Conservation (phyloP, 2,113 vertebrate species). For the Zapus hudsonius region DNA sequence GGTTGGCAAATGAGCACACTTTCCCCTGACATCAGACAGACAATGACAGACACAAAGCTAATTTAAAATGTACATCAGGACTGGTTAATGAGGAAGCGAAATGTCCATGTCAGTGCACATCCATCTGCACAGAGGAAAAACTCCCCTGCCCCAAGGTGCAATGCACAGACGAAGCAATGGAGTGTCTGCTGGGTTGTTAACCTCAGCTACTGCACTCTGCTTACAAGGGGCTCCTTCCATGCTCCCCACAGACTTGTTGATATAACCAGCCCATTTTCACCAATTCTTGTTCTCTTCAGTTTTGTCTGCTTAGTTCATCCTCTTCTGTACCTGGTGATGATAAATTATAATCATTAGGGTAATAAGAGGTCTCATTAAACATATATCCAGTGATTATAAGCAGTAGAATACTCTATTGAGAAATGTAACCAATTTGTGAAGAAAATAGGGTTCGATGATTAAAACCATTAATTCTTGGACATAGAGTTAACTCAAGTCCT, state of each 20-base stretch:
- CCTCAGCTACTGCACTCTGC: too few relatives aligned
- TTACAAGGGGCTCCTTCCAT: not conserved
- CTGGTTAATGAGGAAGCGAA: not conserved
- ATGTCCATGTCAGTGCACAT: not conserved
- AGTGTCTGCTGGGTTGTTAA: not conserved
- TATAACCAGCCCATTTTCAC: not conserved
- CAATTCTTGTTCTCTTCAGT: not conserved
- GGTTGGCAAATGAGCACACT: slow-evolving; percentile 14
- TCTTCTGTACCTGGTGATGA: not conserved
- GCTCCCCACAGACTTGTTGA: not conserved
- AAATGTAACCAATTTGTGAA: not conserved
- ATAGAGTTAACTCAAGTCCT: not conserved
- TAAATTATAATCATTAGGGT: not conserved
- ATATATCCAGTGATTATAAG: not conserved
- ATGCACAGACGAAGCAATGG: not conserved
- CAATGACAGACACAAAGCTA: not conserved
- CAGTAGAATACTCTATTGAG: not conserved
- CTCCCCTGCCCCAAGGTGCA: not conserved
- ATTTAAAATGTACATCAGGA: not conserved
- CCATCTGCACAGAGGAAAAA: not conserved
- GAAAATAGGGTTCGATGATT: not conserved
- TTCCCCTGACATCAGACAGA: not conserved
- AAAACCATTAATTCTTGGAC: not conserved
- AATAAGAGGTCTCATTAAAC: not conserved
- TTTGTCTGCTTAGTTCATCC: not conserved